Conservation (phyloP, 2,113 vertebrate species). For the Anser cygnoides region DNA sequence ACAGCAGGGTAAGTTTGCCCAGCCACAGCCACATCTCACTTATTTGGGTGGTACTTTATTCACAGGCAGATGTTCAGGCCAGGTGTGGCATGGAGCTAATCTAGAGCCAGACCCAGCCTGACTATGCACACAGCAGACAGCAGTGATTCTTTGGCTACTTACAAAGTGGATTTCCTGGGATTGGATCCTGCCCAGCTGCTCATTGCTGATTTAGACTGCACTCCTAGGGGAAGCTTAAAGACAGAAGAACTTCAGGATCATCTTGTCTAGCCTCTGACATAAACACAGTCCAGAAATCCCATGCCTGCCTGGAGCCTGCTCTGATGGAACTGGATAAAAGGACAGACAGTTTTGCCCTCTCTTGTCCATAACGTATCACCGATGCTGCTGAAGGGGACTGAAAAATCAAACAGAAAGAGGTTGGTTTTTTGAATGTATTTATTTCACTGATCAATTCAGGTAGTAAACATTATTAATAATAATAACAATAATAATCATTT, state of each 20-base stretch:
- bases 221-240: not conserved
- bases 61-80: not conserved
- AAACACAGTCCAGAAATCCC: not conserved
- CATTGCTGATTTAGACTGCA: not conserved
- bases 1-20: not conserved
- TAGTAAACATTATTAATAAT: constrained; percentile 74
- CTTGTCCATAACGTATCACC: not conserved
- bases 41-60: not conserved
- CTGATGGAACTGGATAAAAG: not conserved
- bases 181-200: not conserved
- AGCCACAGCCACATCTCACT: rapidly evolving
- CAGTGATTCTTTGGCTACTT: not conserved
- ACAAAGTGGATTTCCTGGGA: not conserved
- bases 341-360: not conserved
- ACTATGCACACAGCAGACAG: not conserved
- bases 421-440: constrained; percentile 36
- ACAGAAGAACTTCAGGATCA: not conserved
- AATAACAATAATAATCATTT: constrained; percentile 68
- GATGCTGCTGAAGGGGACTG: not conserved
- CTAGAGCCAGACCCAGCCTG: not conserved
- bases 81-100: not conserved
- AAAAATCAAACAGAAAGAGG: constrained; percentile 7
- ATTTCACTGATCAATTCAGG: constrained; percentile 74
- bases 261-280: not conserved
- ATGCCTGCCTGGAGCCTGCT: not conserved